Conservation (phyloP, 2,113 vertebrate species). For the Varanus komodoensis region DNA sequence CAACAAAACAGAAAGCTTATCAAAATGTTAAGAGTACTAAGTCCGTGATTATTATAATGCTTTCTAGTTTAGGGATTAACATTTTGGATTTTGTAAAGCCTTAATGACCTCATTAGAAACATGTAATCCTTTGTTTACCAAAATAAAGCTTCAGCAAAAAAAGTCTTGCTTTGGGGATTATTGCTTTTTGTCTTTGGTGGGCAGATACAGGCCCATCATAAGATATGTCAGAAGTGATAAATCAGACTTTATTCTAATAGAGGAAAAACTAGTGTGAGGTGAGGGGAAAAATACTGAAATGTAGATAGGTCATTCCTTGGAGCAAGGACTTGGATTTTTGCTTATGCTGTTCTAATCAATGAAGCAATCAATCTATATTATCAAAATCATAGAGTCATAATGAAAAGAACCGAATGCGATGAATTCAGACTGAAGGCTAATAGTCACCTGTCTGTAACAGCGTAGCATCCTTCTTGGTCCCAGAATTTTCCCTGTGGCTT, state of each 20-base stretch:
- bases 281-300: conserved; percentile 4
- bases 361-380: neutral
- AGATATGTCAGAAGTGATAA: neutral
- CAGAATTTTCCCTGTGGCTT: neutral
- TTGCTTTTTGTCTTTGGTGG: conserved; percentile 47
- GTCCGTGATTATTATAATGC: conserved; percentile 39
- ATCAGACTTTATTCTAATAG: neutral
- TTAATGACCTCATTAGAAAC: conserved; percentile 59
- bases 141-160: conserved; percentile 14
- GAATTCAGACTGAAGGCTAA: neutral
- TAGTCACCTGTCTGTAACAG: neutral
- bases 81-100: conserved; percentile 45
- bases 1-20: conserved; percentile 24
- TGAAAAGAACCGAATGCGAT: neutral
- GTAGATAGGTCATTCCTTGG: neutral
- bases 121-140: conserved; percentile 46
- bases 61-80: conserved; percentile 41
- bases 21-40: conserved; percentile 36
- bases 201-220: conserved; percentile 28
- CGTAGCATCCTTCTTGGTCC: neutral
- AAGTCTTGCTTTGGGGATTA: conserved; percentile 25
- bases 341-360: neutral
- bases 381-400: neutral
- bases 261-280: neutral
- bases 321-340: neutral